A percentile compares a stretch with the other conserved stretches of the same genome.
These are phyloP conservation scores for Pseudomyrmex concolor DNA, from an alignment of 1,140 invertebrate species.

Conservation along the genomic window DNA sequence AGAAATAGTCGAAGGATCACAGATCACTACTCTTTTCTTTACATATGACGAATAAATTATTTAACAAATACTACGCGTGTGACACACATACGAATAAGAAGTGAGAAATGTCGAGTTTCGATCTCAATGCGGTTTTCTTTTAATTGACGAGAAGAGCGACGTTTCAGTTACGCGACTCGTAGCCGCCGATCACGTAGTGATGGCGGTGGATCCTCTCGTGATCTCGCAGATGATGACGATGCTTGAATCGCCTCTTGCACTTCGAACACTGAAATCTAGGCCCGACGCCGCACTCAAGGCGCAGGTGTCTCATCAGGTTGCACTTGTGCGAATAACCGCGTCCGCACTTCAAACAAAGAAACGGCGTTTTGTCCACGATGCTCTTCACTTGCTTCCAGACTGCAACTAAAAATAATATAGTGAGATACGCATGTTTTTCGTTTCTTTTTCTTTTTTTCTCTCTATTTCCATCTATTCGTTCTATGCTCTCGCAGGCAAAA, in stretches of 20 bases:
- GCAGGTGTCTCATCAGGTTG: slow-evolving; percentile 82
- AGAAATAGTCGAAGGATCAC: slow-evolving; percentile 15
- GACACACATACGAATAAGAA: slow-evolving; percentile 3
- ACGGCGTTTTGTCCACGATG: slow-evolving; percentile 71
- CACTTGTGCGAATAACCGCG: slow-evolving; percentile 82
- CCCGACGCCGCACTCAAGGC: slow-evolving; percentile 86
- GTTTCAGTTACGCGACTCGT: slow-evolving; percentile 60
- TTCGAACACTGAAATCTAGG: slow-evolving; percentile 85
- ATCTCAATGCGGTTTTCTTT: background rate
- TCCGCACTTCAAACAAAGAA: slow-evolving; percentile 82
- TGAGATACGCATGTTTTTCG: slow-evolving; percentile 11
- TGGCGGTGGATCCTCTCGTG: slow-evolving; percentile 78
- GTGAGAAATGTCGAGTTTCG: background rate
- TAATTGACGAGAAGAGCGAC: background rate
- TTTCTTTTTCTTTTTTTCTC: background rate
- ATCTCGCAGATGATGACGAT: slow-evolving; percentile 83
- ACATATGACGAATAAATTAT: slow-evolving; percentile 5
- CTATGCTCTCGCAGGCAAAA: background rate
- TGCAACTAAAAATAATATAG: slow-evolving; percentile 70
- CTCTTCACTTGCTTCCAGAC: slow-evolving; percentile 70
- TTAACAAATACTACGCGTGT: slow-evolving; percentile 1
- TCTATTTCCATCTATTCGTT: too few relatives aligned
- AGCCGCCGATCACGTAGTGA: slow-evolving; percentile 60
- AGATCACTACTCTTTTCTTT: background rate
- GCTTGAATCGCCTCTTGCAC: slow-evolving; percentile 85